phyloP scores from a whole-genome alignment of 2,797 vertebrate genomes.

The Notoglanidium macrostoma region DNA sequence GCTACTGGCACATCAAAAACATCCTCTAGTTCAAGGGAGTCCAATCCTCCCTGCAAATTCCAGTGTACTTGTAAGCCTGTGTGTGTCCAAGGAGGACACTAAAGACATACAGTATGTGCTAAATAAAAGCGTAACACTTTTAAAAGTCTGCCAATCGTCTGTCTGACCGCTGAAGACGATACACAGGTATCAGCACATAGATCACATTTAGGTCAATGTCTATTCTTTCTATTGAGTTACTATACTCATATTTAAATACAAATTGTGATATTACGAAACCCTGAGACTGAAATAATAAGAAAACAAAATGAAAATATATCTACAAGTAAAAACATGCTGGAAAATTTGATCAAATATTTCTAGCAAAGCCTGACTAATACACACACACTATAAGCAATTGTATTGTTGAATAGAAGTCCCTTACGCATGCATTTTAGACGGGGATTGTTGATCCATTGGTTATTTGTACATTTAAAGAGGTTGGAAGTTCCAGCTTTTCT shows the following conservation, averaged over 20 bases:
- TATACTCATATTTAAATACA: background rate
- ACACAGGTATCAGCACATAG: background rate
- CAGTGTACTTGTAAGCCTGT: background rate
- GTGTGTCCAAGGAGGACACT: background rate
- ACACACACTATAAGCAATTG: background rate
- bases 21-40: background rate
- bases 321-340: background rate
- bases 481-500: conserved; percentile 71
- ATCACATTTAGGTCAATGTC: background rate
- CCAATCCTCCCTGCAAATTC: background rate
- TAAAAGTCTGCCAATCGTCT: background rate
- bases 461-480: conserved; percentile 34
- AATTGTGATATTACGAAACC: background rate
- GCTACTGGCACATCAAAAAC: too few species aligned
- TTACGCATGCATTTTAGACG: conserved; percentile 67
- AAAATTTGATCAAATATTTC: too few species aligned
- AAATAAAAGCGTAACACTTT: background rate
- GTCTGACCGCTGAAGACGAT: background rate
- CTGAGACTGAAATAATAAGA: background rate
- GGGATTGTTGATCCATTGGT: accelerated
- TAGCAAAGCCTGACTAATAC: background rate
- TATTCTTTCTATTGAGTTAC: background rate
- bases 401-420: conserved; percentile 22
- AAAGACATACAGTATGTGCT: background rate
- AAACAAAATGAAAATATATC: background rate